Evolutionary conservation across 2,888 invertebrate genomes (phyloP), one percentile per base, ranked within the genome.

Genomic region (Augochlorella aurata): DNA sequence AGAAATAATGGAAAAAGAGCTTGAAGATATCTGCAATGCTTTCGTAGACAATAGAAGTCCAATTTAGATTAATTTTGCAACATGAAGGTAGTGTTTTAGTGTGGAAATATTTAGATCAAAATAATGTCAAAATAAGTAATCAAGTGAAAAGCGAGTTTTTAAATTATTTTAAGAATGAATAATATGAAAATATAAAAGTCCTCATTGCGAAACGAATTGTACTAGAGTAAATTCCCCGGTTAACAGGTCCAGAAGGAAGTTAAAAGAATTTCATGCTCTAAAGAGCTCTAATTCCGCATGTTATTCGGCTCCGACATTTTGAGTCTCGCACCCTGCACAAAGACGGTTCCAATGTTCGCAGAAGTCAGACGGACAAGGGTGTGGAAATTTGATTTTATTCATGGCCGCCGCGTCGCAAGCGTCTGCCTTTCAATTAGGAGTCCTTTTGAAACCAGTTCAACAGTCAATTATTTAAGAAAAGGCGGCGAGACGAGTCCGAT

Each of bases 391-490:
- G 29, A 63, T 44, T 63, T 63, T 63, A 63, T 63, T 63, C 63
- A 63, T 63, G 44, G 38, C 18, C 38, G 10, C 10, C 9, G 18
- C 63, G 29, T 44, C 38, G 38, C 44, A 29, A 5, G n/a, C 63
- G n/a, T 38, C 44, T 7, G 50, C 29, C 21, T 29, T 69, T 38
- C 52, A 52, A 50, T 69, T 69, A 29, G 18, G 50, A 50, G 52
- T 50, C 29, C 24, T n/a, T 69, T 50, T 18, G 52, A 29, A 47
- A 63, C 52, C 50, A 52, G 50, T 52, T 69, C 10, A 29, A 63
- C 63, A 63, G 63, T 63, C 63, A 63, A 63, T 63, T 63, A 63
- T 63, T 63, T 44, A 38, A 63, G 38, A 18, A 63, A 63, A 63
- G 63, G n/a, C 38, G 63, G 63, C 63, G 63, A 63, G 44, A 63